Conservation (phyloP, 2,113 vertebrate species). For the Sinosuthora webbiana region DNA sequence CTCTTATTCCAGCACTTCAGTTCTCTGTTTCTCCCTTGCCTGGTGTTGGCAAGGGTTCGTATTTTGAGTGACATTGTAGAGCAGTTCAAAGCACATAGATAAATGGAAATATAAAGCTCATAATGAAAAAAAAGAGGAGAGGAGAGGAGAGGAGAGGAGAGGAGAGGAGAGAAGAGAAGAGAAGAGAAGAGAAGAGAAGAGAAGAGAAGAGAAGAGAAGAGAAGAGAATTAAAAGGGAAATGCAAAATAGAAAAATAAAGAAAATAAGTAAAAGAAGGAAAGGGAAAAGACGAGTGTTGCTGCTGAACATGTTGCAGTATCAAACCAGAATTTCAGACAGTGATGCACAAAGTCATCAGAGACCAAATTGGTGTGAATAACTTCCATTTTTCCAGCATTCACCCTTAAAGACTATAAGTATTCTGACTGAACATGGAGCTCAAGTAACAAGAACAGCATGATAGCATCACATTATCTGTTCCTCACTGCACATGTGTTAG, state of each 20-base stretch:
- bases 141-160: no score
- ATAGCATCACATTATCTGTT: not conserved
- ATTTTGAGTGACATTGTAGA: not conserved
- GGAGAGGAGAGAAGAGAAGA: not conserved
- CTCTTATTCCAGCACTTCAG: not conserved
- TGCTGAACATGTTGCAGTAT: not conserved
- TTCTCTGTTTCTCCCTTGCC: not conserved
- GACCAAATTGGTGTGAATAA: not conserved
- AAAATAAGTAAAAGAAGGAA: not conserved
- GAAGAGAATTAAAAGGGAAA: accelerated
- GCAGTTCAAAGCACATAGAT: not conserved
- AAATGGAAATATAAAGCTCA: not conserved
- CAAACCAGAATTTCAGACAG: not conserved
- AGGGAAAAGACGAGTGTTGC: not conserved
- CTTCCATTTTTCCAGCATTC: not conserved
- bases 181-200: not conserved
- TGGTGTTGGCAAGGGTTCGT: not conserved
- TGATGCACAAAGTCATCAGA: not conserved
- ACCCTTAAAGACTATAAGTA: not conserved
- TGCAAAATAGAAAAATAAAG: not conserved
- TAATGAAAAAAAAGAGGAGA: not conserved
- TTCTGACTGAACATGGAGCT: not conserved
- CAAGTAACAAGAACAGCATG: not conserved
- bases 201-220: no score
- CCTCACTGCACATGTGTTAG: not conserved